phyloP scores from a whole-genome alignment of 2,888 invertebrate genomes.

The Griposia aprilina region DNA sequence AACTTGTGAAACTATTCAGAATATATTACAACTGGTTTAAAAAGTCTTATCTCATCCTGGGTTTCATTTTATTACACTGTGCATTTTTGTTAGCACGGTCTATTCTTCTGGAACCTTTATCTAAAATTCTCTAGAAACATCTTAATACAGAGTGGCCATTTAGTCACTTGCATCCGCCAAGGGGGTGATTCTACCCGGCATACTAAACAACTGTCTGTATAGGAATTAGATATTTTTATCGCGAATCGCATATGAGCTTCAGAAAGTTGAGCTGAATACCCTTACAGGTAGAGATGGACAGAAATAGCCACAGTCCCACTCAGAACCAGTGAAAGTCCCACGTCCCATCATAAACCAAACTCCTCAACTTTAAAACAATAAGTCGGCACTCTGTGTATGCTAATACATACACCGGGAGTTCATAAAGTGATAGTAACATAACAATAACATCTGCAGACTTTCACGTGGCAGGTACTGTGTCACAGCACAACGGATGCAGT shows the following conservation, averaged over 20 bases:
- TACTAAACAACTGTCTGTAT: not conserved
- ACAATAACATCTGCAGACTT: slow-evolving; percentile 62
- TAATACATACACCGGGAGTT: slow-evolving; percentile 46
- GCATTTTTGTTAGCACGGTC: not conserved
- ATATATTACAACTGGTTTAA: not conserved
- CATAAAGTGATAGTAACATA: slow-evolving; percentile 55
- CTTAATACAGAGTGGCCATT: not conserved
- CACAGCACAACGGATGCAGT: slow-evolving; percentile 34
- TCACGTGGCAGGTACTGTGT: slow-evolving; percentile 49
- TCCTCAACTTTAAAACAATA: slow-evolving; percentile 41
- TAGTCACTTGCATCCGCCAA: not conserved
- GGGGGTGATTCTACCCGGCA: not conserved
- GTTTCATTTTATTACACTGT: not conserved
- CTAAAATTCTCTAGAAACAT: not conserved
- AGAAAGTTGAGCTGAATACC: no score
- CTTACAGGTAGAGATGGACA: not conserved
- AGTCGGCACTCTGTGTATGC: slow-evolving; percentile 48
- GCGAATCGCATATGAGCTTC: not conserved
- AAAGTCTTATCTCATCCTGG: no score
- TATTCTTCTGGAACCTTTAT: not conserved
- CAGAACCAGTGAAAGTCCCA: slow-evolving; percentile 45
- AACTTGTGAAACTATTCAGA: not conserved
- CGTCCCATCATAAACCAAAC: slow-evolving; percentile 42
- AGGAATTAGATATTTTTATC: not conserved
- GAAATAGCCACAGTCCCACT: slow-evolving; percentile 17